Conservation (phyloP, 2,888 invertebrate genomes). For the Drosophila suboccidentalis region DNA sequence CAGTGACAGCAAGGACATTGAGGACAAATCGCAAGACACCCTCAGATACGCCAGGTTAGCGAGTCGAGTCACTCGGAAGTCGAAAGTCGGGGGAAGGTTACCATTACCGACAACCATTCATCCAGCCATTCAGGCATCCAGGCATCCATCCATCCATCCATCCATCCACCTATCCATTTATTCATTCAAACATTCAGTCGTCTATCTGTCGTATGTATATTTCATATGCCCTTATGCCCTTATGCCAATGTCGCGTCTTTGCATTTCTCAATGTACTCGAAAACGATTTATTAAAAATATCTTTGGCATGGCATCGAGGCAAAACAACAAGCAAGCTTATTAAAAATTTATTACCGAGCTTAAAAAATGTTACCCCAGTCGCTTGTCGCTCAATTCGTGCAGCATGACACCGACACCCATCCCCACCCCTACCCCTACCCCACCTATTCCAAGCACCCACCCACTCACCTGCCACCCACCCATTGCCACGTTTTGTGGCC, state of each 20-base stretch:
- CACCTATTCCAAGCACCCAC: background rate
- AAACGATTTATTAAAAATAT: conserved; percentile 81
- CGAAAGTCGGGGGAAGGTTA: conserved; percentile 36
- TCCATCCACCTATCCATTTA: conserved; percentile 29
- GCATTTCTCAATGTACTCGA: conserved; percentile 78
- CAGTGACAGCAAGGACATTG: conserved; percentile 48
- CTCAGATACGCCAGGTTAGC: conserved; percentile 57
- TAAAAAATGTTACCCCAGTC: conserved; percentile 79
- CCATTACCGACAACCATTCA: conserved; percentile 64
- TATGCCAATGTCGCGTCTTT: conserved; percentile 59
- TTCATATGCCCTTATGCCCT: conserved; percentile 68
- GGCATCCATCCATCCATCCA: conserved; percentile 33
- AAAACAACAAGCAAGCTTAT: conserved; percentile 81
- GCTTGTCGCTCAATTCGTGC: conserved; percentile 47
- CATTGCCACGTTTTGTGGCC: conserved; percentile 16
- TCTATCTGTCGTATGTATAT: conserved; percentile 67
- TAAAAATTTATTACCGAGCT: conserved; percentile 81
- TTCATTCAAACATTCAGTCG: conserved; percentile 36
- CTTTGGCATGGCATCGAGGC: conserved; percentile 72
- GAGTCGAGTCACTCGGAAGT: conserved; percentile 59
- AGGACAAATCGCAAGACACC: conserved; percentile 75
- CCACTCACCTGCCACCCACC: background rate
- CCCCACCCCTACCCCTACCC: background rate
- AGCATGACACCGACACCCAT: background rate
- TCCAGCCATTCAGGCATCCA: conserved; percentile 31